Evolutionary conservation across 2,888 invertebrate genomes (phyloP).

Genomic region (Andrena praecox): DNA sequence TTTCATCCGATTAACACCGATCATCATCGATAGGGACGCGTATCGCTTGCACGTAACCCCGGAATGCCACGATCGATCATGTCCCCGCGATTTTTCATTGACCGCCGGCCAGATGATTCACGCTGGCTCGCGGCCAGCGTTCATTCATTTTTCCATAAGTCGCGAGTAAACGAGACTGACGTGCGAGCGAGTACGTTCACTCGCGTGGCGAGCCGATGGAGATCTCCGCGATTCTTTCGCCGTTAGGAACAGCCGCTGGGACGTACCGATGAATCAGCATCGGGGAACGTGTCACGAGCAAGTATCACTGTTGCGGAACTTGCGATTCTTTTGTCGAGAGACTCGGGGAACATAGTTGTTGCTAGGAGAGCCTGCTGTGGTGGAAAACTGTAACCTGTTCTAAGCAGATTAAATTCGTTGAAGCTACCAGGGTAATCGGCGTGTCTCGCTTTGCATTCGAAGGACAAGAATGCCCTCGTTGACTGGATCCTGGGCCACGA

Average conservation of each 20-base stretch:
- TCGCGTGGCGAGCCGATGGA: neutral
- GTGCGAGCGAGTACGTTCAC: neutral
- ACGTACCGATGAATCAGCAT: conserved; percentile 21
- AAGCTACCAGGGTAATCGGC: neutral
- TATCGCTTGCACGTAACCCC: conserved; percentile 47
- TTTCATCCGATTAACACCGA: conserved; percentile 47
- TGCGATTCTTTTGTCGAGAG: conserved; percentile 10
- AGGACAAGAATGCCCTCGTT: neutral
- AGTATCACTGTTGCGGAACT: neutral
- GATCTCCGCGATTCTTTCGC: conserved; percentile 3
- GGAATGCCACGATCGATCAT: conserved; percentile 32
- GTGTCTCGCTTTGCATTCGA: neutral
- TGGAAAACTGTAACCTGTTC: neutral
- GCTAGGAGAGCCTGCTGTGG: neutral
- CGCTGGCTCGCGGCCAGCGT: conserved; percentile 6
- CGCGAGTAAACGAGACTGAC: neutral
- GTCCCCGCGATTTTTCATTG: conserved; percentile 22
- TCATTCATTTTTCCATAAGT: conserved; percentile 42
- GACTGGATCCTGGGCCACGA: conserved; percentile 32
- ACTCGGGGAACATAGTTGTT: neutral
- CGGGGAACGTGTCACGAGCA: conserved; percentile 10
- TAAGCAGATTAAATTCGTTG: no score
- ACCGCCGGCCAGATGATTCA: conserved; percentile 32
- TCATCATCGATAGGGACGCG: conserved; percentile 16
- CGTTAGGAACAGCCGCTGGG: neutral